Evolutionary conservation across 2,113 vertebrate genomes (phyloP), one percentile per base, ranked within the genome.

Genomic region (Festucalex cinctus): DNA sequence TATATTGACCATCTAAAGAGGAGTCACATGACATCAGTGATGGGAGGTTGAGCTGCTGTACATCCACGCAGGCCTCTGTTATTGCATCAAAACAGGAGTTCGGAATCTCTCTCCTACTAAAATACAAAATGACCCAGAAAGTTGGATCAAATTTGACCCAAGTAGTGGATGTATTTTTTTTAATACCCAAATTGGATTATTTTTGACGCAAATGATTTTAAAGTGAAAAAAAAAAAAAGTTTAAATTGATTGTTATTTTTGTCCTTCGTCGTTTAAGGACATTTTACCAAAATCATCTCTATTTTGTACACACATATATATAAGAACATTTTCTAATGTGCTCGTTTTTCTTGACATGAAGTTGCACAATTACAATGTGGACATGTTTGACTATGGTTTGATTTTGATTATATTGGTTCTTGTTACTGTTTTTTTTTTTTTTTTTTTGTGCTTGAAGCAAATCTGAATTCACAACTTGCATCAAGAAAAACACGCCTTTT

Each of bases 401-500:
- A 83, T 80, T 68, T 36, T 0, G 46, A 82, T 85, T 72, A 64
- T 83, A 74, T 81, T 81, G 71, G 85, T 79, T 84, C 28, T 63
- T 69, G 73, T 66, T 79, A 86, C 83, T 81, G 88, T 88, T 88
- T 85, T 51, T 20, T 20, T 62, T n/a, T n/a, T n/a, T n/a, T n/a
- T n/a, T n/a, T n/a, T n/a, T n/a, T n/a, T n/a, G 46, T 65, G 77
- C 61, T 78, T 1, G 22, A 49, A 46, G 44, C 43, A 63, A 32
- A 48, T 60, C 58, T 74, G 32, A n/a, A 28, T 73, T 65, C 68
- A 60, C 49, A 71, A 39, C 22, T 69, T 19, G 68, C 26, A 70
- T 24, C 13, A 37, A n/a, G 14, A 73, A 75, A 65, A 28, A 7
- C 46, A 67, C 1, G n/a, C 37, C 44, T 46, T 72, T 84, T 76